Evolutionary conservation across 2,113 vertebrate genomes (phyloP), one percentile per base, ranked within the genome.

Genomic region (Mus pahari): DNA sequence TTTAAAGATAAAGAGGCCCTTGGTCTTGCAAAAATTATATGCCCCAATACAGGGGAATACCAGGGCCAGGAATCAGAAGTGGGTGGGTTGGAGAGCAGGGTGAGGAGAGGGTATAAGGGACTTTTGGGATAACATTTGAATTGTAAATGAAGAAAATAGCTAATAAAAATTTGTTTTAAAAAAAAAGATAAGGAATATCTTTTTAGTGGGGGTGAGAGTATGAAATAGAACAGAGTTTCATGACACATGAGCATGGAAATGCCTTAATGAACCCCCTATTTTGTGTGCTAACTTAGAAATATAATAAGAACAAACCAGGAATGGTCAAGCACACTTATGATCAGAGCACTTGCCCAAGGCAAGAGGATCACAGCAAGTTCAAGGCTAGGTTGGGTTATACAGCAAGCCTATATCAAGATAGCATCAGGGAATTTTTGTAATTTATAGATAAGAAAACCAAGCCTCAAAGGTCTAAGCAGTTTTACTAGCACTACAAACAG

Each of bases 1-100:
- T 77, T 91, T 86, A 64, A 93, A 96, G 60, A 89, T 77, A 95
- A 90, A 74, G 62, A 74, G n/a, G n/a, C n/a, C n/a, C n/a, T n/a
- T n/a, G n/a, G n/a, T n/a, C n/a, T n/a, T n/a, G n/a, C n/a, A n/a
- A n/a, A n/a, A n/a, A n/a, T n/a, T n/a, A n/a, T n/a, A n/a, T n/a
- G n/a, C n/a, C n/a, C n/a, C n/a, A n/a, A n/a, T n/a, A n/a, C n/a
- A n/a, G n/a, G n/a, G n/a, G n/a, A n/a, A n/a, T n/a, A n/a, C n/a
- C n/a, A n/a, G n/a, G n/a, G n/a, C n/a, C n/a, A n/a, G n/a, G n/a
- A n/a, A n/a, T n/a, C n/a, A n/a, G n/a, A n/a, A n/a, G n/a, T n/a
- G n/a, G n/a, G n/a, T n/a, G n/a, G n/a, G n/a, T n/a, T n/a, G n/a
- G n/a, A n/a, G n/a, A n/a, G n/a, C n/a, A n/a, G n/a, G n/a, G n/a